Base-by-base conservation (phyloP, 2,888 invertebrate species). In the Dynastes hyllus region DNA sequence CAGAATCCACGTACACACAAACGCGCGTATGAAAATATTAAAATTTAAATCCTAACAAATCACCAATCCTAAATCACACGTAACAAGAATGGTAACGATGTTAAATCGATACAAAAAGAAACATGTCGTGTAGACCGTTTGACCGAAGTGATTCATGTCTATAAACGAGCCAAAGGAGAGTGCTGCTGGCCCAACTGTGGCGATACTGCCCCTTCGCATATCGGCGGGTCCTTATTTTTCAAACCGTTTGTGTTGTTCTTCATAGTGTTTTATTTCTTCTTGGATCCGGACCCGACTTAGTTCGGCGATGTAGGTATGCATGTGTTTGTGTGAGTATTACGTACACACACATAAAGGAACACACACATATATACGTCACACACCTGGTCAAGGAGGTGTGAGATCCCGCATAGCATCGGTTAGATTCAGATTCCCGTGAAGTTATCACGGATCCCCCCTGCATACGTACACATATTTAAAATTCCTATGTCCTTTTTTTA, bases 31-130 rank as follows among this genome's bases (percentile, higher is more conserved):
- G 70, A 77, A 79, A 79, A 79, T 73, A 77, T 80, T 80, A 80
- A 78, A 80, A 80, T 80, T 78, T 80, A 79, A 81, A 81, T 78
- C 81, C 80, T 77, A 80, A 81, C 81, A 81, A 86, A 87, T 87
- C 85, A 83, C 83, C 84, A 80, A 81, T 81, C 79, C 83, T 87
- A 86, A 87, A 87, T 87, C 87, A 87, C 82, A 83, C 81, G 83
- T 81, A 85, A 86, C 85, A 83, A 83, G 86, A 86, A 85, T 85
- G 84, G 85, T 85, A 86, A 86, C 86, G 85, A 85, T 85, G 85
- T 85, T 86, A 85, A 86, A 86, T 86, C 86, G 86, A 87, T 85
- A 84, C 84, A 85, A 84, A 86, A 85, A 85, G 83, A 84, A 83
- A 83, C 82, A 76, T 50, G 50, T 63, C 63, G 51, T 51, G 76